Evolutionary conservation across 2,113 vertebrate species (phyloP), one percentile per base, ranked within the genome.

Genomic region (Malurus elegans): DNA sequence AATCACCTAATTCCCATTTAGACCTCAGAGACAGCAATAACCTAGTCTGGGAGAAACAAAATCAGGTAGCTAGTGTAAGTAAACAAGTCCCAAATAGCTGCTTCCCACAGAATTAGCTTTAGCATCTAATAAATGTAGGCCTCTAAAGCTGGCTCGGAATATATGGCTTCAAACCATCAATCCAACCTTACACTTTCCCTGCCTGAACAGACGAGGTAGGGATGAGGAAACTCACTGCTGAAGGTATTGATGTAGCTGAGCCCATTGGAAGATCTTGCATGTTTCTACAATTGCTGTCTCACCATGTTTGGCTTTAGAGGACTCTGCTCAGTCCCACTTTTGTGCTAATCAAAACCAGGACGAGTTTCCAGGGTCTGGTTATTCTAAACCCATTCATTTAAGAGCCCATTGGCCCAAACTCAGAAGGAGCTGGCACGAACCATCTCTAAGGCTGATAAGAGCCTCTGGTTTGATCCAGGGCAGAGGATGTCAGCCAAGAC

Each of bases 351-450:
- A 3, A 24, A 34, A 65, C 9, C 21, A 74, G 18, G 32, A 79
- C 47, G 36, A 38, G 20, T 34, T 87, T 82, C 34, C 45, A 62
- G 44, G 15, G 51, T 15, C 44, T 94, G 32, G 36, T 80, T 90
- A 78, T 74, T 88, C 79, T 86, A 84, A 80, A 57, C 6, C 28
- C n/a, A 83, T 83, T 94, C 32, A 92, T 73, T 92, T 51, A 47
- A 66, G 67, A 90, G 34, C 19, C 60, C 50, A 67, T 73, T 93
- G 87, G 90, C 62, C 26, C 32, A 74, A 86, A 66, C 71, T 92
- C 85, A 73, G 64, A 62, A 85, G 54, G 10, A 88, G 71, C 19
- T 96, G 95, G 74, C 81, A 92, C 42, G 79, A 88, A 34, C 16
- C n/a, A 69, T 10, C 44, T 79, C 47, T 14, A n/a, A 81, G 79